These are phyloP conservation scores for Antidorcas marsupialis DNA, from an alignment of 2,113 vertebrate genomes.

Conservation along the genomic window DNA sequence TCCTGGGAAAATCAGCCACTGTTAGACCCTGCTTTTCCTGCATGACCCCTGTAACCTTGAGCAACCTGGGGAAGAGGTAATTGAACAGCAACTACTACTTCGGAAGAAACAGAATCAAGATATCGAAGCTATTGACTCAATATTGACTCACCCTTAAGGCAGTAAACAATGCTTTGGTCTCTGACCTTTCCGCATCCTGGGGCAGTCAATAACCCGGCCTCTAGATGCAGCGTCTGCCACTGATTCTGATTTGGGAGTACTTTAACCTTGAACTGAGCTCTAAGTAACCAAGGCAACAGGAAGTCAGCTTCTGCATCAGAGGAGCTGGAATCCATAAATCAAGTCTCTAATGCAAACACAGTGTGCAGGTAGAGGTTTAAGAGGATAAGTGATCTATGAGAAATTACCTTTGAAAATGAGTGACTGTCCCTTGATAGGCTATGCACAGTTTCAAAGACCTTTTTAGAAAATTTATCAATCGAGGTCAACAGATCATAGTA, in stretches of 20 bases:
- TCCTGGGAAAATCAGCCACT: conserved; percentile 45
- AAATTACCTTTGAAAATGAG: conserved; percentile 85
- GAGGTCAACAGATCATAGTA: conserved; percentile 79
- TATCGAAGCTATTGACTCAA: conserved; percentile 84
- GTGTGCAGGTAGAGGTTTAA: conserved; percentile 86
- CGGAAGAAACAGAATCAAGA: conserved; percentile 81
- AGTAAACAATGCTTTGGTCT: conserved; percentile 81
- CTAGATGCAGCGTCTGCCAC: conserved; percentile 77
- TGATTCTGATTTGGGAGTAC: conserved; percentile 83
- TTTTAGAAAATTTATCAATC: conserved; percentile 74
- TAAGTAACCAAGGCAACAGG: conserved; percentile 87
- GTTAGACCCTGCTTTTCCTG: conserved; percentile 52
- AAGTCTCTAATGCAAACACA: conserved; percentile 87
- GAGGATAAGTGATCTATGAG: conserved; percentile 85
- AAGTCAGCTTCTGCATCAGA: conserved; percentile 80
- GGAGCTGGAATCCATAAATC: conserved; percentile 86
- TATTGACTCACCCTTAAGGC: conserved; percentile 83
- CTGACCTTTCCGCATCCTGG: conserved; percentile 84
- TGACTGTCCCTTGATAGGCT: conserved; percentile 78
- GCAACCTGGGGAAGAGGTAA: conserved; percentile 78
- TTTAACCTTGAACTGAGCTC: conserved; percentile 88
- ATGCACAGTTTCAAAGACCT: conserved; percentile 72
- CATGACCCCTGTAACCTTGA: conserved; percentile 78
- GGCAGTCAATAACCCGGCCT: conserved; percentile 83
- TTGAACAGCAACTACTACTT: conserved; percentile 77